phyloP scores from a whole-genome alignment of 2,113 vertebrate genomes.

The Tringa solitaria region DNA sequence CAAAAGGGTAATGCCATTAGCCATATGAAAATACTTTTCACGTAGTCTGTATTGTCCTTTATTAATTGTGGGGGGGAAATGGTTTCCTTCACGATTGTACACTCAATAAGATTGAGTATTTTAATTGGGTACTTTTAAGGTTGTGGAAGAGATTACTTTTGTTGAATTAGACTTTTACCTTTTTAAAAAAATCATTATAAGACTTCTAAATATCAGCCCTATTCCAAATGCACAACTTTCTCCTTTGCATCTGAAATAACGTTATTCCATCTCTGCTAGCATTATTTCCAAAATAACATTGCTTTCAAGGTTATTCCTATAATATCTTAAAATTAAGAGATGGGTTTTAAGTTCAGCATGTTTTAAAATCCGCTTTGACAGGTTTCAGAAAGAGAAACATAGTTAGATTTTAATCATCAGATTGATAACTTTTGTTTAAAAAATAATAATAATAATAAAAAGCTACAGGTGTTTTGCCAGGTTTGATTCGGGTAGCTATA shows the following conservation, averaged over 20 bases:
- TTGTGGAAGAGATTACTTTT: neutral
- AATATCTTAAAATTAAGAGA: neutral
- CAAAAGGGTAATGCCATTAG: neutral
- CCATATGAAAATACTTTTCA: neutral
- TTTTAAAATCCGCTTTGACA: neutral
- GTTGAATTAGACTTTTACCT: neutral
- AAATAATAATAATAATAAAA: neutral
- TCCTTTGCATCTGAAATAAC: neutral
- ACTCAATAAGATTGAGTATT: neutral
- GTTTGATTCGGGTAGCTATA: neutral
- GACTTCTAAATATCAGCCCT: neutral
- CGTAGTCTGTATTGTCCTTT: neutral
- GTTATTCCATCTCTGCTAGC: neutral
- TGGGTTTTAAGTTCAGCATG: neutral
- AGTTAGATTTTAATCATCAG: neutral
- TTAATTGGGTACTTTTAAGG: neutral
- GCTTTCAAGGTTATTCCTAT: neutral
- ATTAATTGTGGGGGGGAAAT: neutral
- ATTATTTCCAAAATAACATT: neutral
- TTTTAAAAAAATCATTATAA: neutral
- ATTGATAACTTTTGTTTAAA: neutral
- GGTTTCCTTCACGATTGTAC: neutral
- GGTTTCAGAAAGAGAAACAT: neutral
- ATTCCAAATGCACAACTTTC: neutral
- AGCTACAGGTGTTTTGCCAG: neutral